These are phyloP conservation scores for Punctoribates punctum DNA, from an alignment of 2,888 invertebrate genomes.

Conservation along the genomic window DNA sequence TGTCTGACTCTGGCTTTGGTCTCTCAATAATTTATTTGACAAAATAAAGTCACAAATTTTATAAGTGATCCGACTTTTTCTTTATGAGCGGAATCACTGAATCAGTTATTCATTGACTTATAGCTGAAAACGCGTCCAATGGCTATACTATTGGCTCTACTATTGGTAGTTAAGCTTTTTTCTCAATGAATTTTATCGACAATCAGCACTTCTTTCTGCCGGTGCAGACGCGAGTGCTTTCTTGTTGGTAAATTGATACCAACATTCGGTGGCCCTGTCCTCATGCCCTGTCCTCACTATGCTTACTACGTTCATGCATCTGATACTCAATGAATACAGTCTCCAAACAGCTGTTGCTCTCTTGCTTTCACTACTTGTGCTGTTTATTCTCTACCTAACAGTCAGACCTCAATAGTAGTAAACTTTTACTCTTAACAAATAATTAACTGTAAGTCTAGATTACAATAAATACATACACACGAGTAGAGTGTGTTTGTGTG, in stretches of 20 bases:
- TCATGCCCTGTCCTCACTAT: neutral
- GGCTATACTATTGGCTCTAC: conserved; percentile 1
- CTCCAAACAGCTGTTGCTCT: conserved; percentile 36
- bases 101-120: conserved; percentile 33
- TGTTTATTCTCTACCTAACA: conserved; percentile 28
- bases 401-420: conserved; percentile 1
- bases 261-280: conserved; percentile 18
- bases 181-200: conserved; percentile 28
- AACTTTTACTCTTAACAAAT: conserved; percentile 25
- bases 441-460: conserved; percentile 34
- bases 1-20: conserved; percentile 16
- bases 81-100: neutral
- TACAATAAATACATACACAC: conserved; percentile 25
- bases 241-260: conserved; percentile 23
- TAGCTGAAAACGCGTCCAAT: neutral
- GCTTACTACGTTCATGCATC: neutral
- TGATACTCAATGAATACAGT: conserved; percentile 38
- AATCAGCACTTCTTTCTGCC: conserved; percentile 24
- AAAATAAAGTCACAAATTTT: conserved; percentile 23
- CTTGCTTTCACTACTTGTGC: neutral
- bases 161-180: neutral
- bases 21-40: conserved; percentile 22
- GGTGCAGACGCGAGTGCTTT: conserved; percentile 17
- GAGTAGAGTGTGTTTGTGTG: neutral
- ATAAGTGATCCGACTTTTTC: neutral